phyloP scores from a whole-genome alignment of 2,113 vertebrate genomes.

The Machaerirhynchus nigripectus region DNA sequence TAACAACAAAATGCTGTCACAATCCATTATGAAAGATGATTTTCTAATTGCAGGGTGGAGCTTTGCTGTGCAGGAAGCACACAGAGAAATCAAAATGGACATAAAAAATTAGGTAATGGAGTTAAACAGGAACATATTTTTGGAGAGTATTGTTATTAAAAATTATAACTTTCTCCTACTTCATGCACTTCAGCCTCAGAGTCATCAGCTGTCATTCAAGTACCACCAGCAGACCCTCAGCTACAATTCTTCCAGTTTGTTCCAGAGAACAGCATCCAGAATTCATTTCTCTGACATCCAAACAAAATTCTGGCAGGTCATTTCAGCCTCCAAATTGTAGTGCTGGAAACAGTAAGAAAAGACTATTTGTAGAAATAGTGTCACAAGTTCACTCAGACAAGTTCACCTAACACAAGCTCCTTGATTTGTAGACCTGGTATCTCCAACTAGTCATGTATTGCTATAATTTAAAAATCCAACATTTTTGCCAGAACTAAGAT shows the following conservation, averaged over 20 bases:
- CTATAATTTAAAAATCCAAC: background rate
- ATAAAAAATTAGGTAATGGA: background rate
- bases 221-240: background rate
- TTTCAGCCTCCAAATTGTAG: background rate
- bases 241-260: background rate
- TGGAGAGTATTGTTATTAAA: background rate
- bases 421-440: background rate
- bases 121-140: background rate
- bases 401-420: background rate
- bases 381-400: background rate
- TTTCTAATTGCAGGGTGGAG: background rate
- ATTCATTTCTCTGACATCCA: background rate
- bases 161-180: background rate
- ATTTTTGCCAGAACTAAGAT: background rate
- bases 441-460: background rate
- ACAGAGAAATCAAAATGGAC: background rate
- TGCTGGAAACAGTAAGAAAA: background rate
- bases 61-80: background rate
- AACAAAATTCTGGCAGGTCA: background rate
- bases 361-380: background rate
- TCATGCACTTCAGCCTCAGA: background rate
- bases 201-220: background rate
- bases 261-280: background rate
- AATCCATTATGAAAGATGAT: background rate
- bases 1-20: background rate